These are phyloP conservation scores for Erinaceus europaeus DNA, from an alignment of 2,113 vertebrate genomes.

Conservation along the genomic window DNA sequence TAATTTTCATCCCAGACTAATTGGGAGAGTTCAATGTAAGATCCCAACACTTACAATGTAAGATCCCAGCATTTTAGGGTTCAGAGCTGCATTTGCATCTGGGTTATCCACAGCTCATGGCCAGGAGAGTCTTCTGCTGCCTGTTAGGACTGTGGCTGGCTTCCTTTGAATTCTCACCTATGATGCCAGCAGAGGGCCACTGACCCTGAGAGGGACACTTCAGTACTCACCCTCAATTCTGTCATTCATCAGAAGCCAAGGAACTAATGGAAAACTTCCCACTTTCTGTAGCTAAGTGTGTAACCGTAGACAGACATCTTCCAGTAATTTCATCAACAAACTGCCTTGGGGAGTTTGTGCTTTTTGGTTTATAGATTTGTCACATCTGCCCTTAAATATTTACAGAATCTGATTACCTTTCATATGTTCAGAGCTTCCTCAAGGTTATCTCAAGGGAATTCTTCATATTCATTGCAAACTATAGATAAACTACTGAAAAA, in stretches of 20 bases:
- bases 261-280: neutral
- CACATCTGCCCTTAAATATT: neutral
- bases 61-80: neutral
- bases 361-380: neutral
- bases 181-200: neutral
- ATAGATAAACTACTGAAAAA: neutral
- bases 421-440: neutral
- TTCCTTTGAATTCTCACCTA: neutral
- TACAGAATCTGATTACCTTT: neutral
- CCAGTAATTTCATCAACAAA: neutral
- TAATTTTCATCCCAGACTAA: neutral
- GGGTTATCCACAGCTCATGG: neutral
- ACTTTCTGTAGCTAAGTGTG: neutral
- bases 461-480: neutral
- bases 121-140: neutral
- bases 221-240: neutral
- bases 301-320: neutral
- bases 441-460: neutral
- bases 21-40: neutral
- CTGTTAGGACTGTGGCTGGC: neutral
- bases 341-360: neutral
- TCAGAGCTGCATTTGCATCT: neutral
- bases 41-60: neutral
- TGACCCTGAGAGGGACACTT: neutral
- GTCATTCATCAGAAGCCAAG: neutral